Percentiles rank a stretch among this genome's conserved stretches.
Conservation (phyloP, 2,888 invertebrate species). For the Thyatira batis region DNA sequence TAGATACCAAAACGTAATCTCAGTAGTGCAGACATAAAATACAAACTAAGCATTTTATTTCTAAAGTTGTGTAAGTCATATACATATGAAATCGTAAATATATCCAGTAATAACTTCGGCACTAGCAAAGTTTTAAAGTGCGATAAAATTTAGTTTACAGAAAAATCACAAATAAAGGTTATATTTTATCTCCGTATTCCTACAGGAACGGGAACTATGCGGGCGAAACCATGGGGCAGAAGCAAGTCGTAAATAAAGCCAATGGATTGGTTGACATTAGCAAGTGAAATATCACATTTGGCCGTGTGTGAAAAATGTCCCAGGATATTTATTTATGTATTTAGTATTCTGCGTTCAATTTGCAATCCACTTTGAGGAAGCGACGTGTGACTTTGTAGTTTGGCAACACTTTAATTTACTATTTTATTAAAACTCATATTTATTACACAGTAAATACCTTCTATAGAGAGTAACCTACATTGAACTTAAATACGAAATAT, state of each 20-base stretch:
- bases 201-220: background rate
- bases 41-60: background rate
- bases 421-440: too few relatives aligned
- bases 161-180: too few relatives aligned
- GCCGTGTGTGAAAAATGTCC: background rate
- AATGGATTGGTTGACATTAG: background rate
- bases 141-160: background rate
- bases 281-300: background rate
- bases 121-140: background rate
- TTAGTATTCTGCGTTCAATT: too few relatives aligned
- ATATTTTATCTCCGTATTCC: too few relatives aligned
- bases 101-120: background rate
- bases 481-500: too few relatives aligned
- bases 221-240: background rate
- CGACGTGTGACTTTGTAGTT: too few relatives aligned
- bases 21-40: background rate
- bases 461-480: too few relatives aligned
- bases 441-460: too few relatives aligned
- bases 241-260: background rate
- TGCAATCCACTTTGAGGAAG: too few relatives aligned
- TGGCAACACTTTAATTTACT: too few relatives aligned
- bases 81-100: background rate
- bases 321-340: too few relatives aligned
- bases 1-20: too few relatives aligned
- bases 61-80: background rate